These are phyloP conservation scores for Spodoptera picta DNA, from an alignment of 2,888 invertebrate species.

Conservation along the genomic window DNA sequence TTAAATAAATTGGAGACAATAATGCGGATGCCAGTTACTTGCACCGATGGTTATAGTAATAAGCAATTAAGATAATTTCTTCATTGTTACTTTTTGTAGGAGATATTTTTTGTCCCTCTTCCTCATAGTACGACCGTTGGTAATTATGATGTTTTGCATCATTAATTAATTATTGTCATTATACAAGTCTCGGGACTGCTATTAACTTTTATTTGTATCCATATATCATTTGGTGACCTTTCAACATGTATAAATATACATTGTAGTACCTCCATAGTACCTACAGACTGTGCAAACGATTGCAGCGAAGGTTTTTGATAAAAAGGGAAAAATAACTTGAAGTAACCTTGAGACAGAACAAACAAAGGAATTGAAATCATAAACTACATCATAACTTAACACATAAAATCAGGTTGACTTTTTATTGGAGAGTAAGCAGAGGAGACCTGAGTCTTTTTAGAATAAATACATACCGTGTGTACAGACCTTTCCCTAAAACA, in stretches of 20 bases:
- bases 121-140: not conserved
- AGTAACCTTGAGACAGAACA: slow-evolving; percentile 26
- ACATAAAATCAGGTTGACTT: too few species aligned
- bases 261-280: slow-evolving; percentile 8
- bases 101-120: slow-evolving; percentile 14
- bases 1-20: slow-evolving; percentile 14
- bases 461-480: too few species aligned
- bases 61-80: slow-evolving; percentile 37
- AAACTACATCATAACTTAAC: slow-evolving; percentile 3
- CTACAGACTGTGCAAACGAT: slow-evolving; percentile 21
- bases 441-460: too few species aligned
- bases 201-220: slow-evolving; percentile 21
- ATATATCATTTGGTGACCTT: slow-evolving; percentile 38
- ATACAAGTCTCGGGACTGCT: not conserved
- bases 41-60: slow-evolving; percentile 21
- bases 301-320: slow-evolving; percentile 51
- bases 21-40: slow-evolving; percentile 10
- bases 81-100: slow-evolving; percentile 16
- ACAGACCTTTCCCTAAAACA: too few species aligned
- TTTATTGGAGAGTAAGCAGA: too few species aligned
- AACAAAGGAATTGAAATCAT: slow-evolving; percentile 23
- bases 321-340: slow-evolving; percentile 38
- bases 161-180: slow-evolving; percentile 25
- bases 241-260: slow-evolving; percentile 45
- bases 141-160: slow-evolving; percentile 22